Conservation (phyloP, 2,888 invertebrate species). For the Eumerus sabulonum region DNA sequence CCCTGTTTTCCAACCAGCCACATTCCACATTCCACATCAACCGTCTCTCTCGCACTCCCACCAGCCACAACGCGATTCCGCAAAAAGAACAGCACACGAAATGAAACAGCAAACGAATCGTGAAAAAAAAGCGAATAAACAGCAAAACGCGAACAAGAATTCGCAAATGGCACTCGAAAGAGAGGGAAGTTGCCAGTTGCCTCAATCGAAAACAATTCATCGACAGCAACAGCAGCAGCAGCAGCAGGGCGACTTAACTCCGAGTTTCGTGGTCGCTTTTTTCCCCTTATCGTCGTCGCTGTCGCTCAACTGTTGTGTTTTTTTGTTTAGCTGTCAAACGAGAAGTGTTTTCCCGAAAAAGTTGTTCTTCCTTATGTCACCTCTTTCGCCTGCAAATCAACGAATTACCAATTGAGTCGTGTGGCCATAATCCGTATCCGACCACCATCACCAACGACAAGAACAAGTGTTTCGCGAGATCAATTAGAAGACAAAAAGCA, state of each 20-base stretch:
- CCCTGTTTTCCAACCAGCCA: slow-evolving; percentile 52
- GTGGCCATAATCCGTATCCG: too few relatives aligned
- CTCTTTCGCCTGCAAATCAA: too few relatives aligned
- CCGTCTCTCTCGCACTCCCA: slow-evolving; percentile 26
- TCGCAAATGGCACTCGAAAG: slow-evolving; percentile 58
- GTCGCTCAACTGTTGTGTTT: slow-evolving; percentile 54
- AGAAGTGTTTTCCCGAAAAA: slow-evolving; percentile 32
- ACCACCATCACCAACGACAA: slow-evolving; percentile 1
- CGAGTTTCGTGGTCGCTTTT: slow-evolving; percentile 44
- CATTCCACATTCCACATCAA: slow-evolving; percentile 25
- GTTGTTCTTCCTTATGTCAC: too few relatives aligned
- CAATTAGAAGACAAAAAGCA: too few relatives aligned
- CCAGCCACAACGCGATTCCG: not conserved
- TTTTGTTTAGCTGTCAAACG: slow-evolving; percentile 35
- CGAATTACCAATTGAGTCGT: too few relatives aligned
- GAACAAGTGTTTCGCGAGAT: not conserved
- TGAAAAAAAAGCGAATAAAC: too few relatives aligned
- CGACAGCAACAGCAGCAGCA: slow-evolving; percentile 31
- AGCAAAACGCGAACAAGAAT: slow-evolving; percentile 16
- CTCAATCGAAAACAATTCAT: slow-evolving; percentile 51
- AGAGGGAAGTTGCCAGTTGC: slow-evolving; percentile 22
- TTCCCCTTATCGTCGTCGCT: too few relatives aligned
- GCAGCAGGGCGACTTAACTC: slow-evolving; percentile 58
- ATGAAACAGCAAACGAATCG: too few relatives aligned
- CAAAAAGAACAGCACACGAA: not conserved